Evolutionary conservation across 2,113 vertebrate genomes (phyloP), one percentile per base, ranked within the genome.

Genomic region (Sylvietta virens): DNA sequence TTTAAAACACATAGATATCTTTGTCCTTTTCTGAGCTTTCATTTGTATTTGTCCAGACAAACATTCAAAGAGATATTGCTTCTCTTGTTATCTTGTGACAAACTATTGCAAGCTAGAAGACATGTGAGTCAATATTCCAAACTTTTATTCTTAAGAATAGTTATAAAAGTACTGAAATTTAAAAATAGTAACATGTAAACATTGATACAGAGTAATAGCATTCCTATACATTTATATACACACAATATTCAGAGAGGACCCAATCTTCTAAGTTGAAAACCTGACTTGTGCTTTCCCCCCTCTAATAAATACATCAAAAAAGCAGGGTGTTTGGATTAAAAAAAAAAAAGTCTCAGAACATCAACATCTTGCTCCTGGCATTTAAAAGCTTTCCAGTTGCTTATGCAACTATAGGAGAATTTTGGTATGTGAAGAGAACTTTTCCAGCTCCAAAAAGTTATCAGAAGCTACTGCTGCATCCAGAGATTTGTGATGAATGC

Each of bases 141-240:
- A 98, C 96, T 97, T 93, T 98, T 97, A 96, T 97, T 98, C 93
- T 98, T 98, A 98, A 98, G 98, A 98, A 98, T 95, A 97, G 95
- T 98, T 99, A 99, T 98, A 99, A 99, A 99, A 99, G 98, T 99
- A 98, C 98, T 97, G 97, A 98, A 98, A 97, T 98, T 98, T 99
- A 99, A 98, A 99, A 99, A 98, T 98, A 97, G 98, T 97, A 98
- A 98, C 97, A 97, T 99, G 99, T 99, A 99, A 99, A 99, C 99
- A 98, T 98, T 98, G 97, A 98, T 97, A 98, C 95, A 97, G 96
- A 98, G 91, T 96, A 98, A 97, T 90, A 97, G 98, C 97, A 98
- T 98, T 98, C 98, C 96, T 97, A 97, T 95, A 98, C 92, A 97
- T 98, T 98, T 98, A 97, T 98, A 73, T 95, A 95, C 82, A 98